Evolutionary conservation across 2,888 invertebrate genomes (phyloP), one percentile per base, ranked within the genome.

Genomic region (Odontocolon sp.): DNA sequence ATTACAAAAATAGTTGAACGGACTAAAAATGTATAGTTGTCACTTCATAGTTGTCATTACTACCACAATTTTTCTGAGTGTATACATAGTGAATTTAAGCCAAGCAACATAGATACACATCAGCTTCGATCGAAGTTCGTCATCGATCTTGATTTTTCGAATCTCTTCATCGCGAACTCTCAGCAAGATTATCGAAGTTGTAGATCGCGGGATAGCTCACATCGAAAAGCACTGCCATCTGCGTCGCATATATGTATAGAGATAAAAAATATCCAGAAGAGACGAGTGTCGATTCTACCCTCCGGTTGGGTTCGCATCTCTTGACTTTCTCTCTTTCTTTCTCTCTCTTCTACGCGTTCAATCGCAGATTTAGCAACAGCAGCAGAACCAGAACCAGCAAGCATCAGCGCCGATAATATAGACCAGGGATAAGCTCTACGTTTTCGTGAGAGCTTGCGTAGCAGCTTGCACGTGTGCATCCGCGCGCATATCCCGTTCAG

Each of bases 311-410:
- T 69, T 69, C 11, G 72, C 76, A 72, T 54, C 47, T 52, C 63
- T 61, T 47, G 47, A 52, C 56, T 36, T 52, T n/a, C n/a, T n/a
- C n/a, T n/a, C n/a, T n/a, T n/a, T n/a, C n/a, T n/a, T n/a, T n/a
- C n/a, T n/a, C n/a, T n/a, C n/a, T n/a, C n/a, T n/a, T n/a, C n/a
- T n/a, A n/a, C 23, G 21, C 54, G 63, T 77, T 52, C 76, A 76
- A 70, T 72, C 64, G 78, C 72, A 45, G 36, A 78, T 76, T 76
- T 69, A 78, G 76, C 78, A 72, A 50, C 59, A 63, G 42, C 54
- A 61, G 56, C 64, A 36, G 23, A 31, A 68, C 26, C 28, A 9
- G 61, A 36, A 63, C 36, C 47, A 47, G 23, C 33, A 47, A 23
- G n/a, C n/a, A 50, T 18, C 26, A 28, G 36, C 31, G 33, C 40